Evolutionary conservation across 37 sponge, comb jelly and placozoan species (phyloP).

Genomic region (Bolinopsis microptera): DNA sequence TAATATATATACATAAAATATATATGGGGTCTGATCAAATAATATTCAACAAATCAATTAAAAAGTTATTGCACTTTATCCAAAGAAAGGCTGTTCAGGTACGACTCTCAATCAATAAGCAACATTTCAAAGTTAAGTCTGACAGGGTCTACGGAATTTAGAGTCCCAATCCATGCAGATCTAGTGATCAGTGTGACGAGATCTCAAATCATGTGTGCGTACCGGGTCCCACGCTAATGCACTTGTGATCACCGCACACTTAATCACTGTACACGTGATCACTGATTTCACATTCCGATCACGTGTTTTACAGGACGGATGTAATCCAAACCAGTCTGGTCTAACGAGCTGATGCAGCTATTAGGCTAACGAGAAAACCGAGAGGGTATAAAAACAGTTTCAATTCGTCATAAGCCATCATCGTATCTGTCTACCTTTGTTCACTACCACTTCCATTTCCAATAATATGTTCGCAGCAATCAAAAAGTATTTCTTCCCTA

Average conservation of each 20-base stretch:
- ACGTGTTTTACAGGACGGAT: background rate
- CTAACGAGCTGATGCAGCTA: background rate
- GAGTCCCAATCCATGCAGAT: background rate
- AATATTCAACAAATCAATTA: no score
- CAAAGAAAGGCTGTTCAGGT: no score
- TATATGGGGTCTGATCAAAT: no score
- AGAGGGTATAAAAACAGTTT: background rate
- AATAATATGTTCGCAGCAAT: background rate
- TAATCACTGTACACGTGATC: background rate
- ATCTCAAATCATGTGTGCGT: background rate
- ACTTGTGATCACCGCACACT: background rate
- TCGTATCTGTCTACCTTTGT: background rate
- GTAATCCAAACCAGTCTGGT: background rate
- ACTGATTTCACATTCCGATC: background rate
- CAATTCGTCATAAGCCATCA: background rate
- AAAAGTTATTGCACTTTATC: no score
- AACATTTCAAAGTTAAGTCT: no score
- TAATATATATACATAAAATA: no score
- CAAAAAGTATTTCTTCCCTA: slow-evolving; percentile 2
- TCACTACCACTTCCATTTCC: background rate
- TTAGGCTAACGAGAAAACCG: background rate
- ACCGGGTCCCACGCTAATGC: background rate
- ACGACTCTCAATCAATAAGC: no score
- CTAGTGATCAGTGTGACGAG: background rate
- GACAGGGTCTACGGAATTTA: no score